Evolutionary conservation across 2,888 invertebrate species (phyloP).

Genomic region (Clunio marinus): DNA sequence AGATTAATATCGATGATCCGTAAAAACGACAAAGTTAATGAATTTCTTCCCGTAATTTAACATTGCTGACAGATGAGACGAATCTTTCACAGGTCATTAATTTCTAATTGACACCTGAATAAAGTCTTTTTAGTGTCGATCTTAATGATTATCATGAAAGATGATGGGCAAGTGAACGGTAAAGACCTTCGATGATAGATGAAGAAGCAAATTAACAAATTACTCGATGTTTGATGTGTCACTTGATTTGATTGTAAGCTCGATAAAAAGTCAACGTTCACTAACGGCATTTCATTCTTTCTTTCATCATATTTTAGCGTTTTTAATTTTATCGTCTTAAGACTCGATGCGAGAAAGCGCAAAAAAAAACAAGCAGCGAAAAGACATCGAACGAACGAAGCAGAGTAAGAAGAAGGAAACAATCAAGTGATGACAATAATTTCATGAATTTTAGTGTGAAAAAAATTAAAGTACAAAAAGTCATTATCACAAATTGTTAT

Average conservation of each 20-base stretch:
- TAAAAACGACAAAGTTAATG: background rate
- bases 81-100: constrained; percentile 33
- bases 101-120: constrained; percentile 25
- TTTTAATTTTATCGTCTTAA: background rate
- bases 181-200: background rate
- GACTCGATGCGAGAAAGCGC: background rate
- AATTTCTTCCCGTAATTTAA: background rate
- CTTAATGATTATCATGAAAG: background rate
- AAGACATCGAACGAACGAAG: too few relatives aligned
- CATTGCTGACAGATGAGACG: background rate
- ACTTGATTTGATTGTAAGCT: background rate
- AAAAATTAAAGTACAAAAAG: background rate
- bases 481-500: constrained; percentile 13
- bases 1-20: background rate
- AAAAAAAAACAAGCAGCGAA: background rate
- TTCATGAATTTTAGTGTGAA: background rate
- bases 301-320: background rate
- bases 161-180: background rate
- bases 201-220: constrained; percentile 9
- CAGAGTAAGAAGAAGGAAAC: too few relatives aligned
- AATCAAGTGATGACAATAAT: constrained; percentile 19
- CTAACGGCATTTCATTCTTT: background rate
- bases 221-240: background rate
- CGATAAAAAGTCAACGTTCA: background rate
- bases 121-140: background rate